Conservation (phyloP, 2,113 vertebrate species). For the Maylandia zebra region DNA sequence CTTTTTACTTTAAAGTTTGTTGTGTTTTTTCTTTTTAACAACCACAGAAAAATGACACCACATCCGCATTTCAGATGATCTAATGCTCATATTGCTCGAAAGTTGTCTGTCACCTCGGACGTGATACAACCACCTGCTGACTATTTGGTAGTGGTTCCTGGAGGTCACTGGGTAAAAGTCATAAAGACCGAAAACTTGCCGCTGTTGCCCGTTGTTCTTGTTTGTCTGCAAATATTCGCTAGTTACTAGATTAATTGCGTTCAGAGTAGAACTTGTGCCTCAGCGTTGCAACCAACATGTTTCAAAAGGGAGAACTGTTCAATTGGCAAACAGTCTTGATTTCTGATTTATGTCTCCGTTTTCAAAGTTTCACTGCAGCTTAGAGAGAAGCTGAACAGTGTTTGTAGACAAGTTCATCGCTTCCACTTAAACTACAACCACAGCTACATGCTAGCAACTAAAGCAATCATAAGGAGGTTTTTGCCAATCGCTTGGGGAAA, state of each 20-base stretch:
- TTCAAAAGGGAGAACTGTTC: neutral
- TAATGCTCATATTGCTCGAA: neutral
- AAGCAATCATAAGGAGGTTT: neutral
- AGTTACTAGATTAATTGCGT: neutral
- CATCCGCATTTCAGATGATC: neutral
- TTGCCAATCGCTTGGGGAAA: neutral
- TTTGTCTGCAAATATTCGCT: neutral
- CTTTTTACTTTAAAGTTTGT: no score
- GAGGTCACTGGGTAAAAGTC: neutral
- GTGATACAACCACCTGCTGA: neutral
- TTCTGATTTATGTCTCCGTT: neutral
- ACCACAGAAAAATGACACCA: neutral
- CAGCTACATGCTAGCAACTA: neutral
- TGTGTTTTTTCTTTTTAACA: neutral
- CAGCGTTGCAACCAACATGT: neutral
- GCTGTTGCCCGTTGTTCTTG: neutral
- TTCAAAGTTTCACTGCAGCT: neutral
- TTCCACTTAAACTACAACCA: neutral
- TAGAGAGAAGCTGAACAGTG: neutral
- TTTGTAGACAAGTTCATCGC: neutral
- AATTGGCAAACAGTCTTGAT: neutral
- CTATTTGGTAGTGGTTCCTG: neutral
- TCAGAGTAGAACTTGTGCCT: neutral
- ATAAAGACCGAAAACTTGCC: neutral
- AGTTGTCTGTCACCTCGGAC: neutral